phyloP scores from a whole-genome alignment of 2,113 vertebrate genomes.

The Nesogale talazaci region DNA sequence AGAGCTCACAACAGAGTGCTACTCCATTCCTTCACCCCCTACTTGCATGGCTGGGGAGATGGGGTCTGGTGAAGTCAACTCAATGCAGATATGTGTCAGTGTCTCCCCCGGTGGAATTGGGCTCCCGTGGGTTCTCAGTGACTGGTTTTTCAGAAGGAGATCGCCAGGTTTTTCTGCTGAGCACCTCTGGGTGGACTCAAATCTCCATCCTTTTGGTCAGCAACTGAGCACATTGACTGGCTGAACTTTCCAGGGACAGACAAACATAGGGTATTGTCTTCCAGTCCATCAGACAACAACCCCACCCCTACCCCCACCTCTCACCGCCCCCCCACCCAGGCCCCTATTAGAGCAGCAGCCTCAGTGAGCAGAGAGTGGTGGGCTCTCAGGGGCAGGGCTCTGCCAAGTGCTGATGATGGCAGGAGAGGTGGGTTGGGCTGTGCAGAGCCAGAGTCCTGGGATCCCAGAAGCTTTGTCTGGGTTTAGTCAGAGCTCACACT shows the following conservation, averaged over 20 bases:
- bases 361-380: fast-evolving
- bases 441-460: no score
- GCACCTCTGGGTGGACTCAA: background rate
- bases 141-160: background rate
- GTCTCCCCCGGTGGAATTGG: background rate
- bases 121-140: background rate
- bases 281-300: background rate
- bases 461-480: background rate
- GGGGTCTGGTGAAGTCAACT: background rate
- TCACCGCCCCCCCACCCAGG: no score
- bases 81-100: background rate
- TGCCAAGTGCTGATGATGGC: background rate
- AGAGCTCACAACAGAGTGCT: background rate
- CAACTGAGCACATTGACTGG: background rate
- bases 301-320: no score
- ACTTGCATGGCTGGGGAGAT: background rate
- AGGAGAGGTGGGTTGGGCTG: background rate
- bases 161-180: background rate
- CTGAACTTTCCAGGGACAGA: background rate
- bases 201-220: background rate
- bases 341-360: background rate
- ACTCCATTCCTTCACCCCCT: background rate
- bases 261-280: background rate
- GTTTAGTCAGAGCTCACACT: background rate
- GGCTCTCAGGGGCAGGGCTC: background rate